Evolutionary conservation across 2,113 vertebrate genomes (phyloP).

Genomic region (Phyllostomus hastatus): DNA sequence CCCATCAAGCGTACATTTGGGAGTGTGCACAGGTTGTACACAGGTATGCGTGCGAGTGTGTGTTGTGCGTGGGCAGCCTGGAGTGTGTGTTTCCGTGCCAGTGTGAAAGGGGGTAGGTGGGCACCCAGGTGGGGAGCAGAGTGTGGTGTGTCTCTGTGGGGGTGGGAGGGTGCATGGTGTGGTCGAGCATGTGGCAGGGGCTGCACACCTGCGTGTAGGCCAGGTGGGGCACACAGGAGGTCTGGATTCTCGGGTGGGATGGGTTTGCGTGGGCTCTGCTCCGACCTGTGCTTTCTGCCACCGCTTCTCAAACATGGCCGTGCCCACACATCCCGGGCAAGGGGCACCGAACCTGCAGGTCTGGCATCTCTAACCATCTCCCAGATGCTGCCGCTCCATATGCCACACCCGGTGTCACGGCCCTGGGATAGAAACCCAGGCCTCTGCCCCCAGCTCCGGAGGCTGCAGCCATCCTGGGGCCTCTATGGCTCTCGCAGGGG

Average conservation of each 20-base stretch:
- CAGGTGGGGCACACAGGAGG: neutral
- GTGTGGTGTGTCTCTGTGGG: neutral
- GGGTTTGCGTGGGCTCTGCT: neutral
- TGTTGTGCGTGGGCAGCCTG: neutral
- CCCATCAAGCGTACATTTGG: rapidly evolving
- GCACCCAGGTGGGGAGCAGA: neutral
- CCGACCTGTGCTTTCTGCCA: neutral
- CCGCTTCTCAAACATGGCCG: rapidly evolving
- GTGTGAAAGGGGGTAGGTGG: neutral
- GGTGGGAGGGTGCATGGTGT: neutral
- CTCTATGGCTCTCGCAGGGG: neutral
- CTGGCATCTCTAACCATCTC: neutral
- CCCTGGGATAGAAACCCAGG: rapidly evolving
- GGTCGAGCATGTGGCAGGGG: neutral
- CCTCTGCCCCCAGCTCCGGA: neutral
- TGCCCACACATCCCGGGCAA: rapidly evolving
- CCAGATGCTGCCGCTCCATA: rapidly evolving
- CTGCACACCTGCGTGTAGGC: neutral
- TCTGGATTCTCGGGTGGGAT: neutral
- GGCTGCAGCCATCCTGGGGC: neutral
- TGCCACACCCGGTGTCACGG: rapidly evolving
- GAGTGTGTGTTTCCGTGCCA: rapidly evolving
- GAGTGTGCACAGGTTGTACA: neutral
- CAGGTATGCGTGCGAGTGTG: rapidly evolving
- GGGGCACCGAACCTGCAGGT: rapidly evolving